Conservation (phyloP, 2,797 vertebrate genomes). For the Tokudaia tokunoshimensis region DNA sequence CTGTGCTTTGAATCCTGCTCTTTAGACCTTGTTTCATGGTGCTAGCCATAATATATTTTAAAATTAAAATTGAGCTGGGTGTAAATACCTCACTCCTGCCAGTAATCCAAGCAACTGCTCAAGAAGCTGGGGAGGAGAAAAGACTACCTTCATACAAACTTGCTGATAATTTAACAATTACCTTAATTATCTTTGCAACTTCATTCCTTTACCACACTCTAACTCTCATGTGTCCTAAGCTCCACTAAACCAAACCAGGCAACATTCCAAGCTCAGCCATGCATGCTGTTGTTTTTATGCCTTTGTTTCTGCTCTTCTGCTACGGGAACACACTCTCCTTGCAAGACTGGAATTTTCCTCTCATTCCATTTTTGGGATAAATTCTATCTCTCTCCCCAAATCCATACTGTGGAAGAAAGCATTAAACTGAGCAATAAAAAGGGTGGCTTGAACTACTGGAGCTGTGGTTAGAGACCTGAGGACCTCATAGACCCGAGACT, state of each 20-base stretch:
- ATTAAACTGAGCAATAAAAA: neutral
- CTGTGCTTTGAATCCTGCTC: neutral
- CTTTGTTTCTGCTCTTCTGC: neutral
- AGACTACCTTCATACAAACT: too few species aligned
- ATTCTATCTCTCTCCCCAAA: neutral
- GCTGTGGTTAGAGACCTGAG: neutral
- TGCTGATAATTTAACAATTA: neutral
- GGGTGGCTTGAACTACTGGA: neutral
- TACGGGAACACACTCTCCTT: neutral
- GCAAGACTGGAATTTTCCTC: neutral
- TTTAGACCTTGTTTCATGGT: neutral
- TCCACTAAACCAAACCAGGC: neutral
- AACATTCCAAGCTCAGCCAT: neutral
- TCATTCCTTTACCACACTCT: neutral
- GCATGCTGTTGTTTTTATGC: neutral
- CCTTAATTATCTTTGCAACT: neutral
- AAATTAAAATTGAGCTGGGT: slow-evolving; percentile 8
- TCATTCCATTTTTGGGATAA: neutral
- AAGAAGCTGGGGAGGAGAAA: neutral
- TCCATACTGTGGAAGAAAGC: neutral
- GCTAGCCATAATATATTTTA: neutral
- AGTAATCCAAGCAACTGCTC: neutral
- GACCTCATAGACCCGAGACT: neutral
- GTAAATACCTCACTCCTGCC: neutral
- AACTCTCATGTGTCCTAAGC: neutral